phyloP scores from a whole-genome alignment of 2,797 vertebrate species.

The Harpagifer antarcticus region DNA sequence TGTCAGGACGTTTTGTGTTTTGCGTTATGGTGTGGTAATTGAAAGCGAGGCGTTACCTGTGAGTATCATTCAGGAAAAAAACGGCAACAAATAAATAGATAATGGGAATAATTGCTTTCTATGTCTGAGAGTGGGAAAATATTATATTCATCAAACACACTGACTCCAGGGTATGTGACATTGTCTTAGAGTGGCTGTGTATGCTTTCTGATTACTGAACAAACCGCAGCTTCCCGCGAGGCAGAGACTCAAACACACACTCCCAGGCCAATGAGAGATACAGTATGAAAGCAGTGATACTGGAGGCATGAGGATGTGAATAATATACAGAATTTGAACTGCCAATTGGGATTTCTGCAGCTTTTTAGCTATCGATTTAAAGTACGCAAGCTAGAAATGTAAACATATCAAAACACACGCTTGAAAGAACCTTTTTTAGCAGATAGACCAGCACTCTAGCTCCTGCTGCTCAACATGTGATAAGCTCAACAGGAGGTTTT shows the following conservation, averaged over 20 bases:
- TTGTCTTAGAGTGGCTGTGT: slow-evolving; percentile 14
- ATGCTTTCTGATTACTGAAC: slow-evolving; percentile 47
- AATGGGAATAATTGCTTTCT: slow-evolving; percentile 28
- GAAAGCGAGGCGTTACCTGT: slow-evolving; percentile 34
- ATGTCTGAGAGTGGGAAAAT: background rate
- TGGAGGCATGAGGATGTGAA: slow-evolving; percentile 15
- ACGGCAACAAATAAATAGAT: slow-evolving; percentile 9
- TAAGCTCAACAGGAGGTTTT: slow-evolving; percentile 66
- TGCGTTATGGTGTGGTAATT: slow-evolving; percentile 36
- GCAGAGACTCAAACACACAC: slow-evolving; percentile 18
- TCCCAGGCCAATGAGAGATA: slow-evolving; percentile 15
- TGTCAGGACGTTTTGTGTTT: slow-evolving; percentile 28
- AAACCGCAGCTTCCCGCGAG: slow-evolving; percentile 28
- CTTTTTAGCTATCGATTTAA: background rate
- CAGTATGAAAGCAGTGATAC: background rate
- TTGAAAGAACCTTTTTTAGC: background rate
- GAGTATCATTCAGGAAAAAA: slow-evolving; percentile 24
- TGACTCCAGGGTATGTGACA: slow-evolving; percentile 16
- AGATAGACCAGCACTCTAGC: slow-evolving; percentile 29
- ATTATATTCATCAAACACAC: slow-evolving; percentile 32
- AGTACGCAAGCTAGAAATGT: background rate
- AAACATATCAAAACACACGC: background rate
- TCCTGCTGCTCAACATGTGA: slow-evolving; percentile 53
- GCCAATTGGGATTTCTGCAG: background rate
- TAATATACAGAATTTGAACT: background rate